Conservation (phyloP, 2,797 vertebrate species). For the Peromyscus nudipes region DNA sequence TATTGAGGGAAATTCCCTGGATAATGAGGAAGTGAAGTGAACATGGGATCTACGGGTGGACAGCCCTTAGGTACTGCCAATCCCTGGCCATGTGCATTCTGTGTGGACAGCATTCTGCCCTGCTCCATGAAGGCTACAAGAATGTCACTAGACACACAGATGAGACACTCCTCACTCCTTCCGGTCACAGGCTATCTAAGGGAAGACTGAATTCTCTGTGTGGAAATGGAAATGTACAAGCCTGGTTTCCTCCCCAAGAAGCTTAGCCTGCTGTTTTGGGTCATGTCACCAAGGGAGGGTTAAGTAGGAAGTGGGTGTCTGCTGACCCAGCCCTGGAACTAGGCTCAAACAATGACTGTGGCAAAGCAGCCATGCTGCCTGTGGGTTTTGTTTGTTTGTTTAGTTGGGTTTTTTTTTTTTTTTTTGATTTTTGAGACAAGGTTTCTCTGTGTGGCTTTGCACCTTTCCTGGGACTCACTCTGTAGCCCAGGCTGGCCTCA, state of each 20-base stretch:
- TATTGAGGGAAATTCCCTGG: not conserved
- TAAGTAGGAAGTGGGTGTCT: not conserved
- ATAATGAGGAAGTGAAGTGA: not conserved
- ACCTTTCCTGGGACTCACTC: no score
- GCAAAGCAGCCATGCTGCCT: not conserved
- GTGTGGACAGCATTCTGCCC: not conserved
- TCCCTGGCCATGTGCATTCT: fast-evolving
- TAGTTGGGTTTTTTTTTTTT: no score
- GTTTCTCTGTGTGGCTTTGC: no score
- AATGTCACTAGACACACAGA: not conserved
- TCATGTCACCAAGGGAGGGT: not conserved
- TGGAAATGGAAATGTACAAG: not conserved
- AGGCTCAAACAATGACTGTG: not conserved
- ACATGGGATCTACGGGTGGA: not conserved
- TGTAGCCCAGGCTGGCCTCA: no score
- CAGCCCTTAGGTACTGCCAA: not conserved
- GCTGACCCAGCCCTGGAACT: not conserved
- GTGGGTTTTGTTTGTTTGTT: no score
- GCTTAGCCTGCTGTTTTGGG: not conserved
- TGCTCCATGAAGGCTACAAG: not conserved
- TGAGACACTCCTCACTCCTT: not conserved
- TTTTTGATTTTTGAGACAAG: no score
- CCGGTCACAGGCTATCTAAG: not conserved
- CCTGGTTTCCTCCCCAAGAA: not conserved
- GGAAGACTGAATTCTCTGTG: not conserved